Percentiles rank a stretch among this genome's conserved stretches.
These are phyloP conservation scores for Neodon shergylaensis DNA, from an alignment of 2,113 vertebrate genomes.

Conservation along the genomic window DNA sequence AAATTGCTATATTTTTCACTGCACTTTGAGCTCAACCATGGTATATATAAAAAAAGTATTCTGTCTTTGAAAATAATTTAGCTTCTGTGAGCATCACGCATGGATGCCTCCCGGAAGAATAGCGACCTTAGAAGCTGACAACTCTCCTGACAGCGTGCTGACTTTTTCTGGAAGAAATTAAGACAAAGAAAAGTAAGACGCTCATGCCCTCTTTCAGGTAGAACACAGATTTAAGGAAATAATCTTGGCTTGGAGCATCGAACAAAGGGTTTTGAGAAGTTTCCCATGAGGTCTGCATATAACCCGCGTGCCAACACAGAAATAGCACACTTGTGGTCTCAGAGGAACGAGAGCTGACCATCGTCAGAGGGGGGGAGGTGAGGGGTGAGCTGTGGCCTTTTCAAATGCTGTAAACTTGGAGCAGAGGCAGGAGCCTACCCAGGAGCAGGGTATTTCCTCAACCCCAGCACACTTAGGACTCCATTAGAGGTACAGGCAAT, in stretches of 20 bases:
- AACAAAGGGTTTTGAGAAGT: conserved; percentile 27
- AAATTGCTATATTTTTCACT: conserved; percentile 41
- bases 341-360: conserved; percentile 62
- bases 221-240: neutral
- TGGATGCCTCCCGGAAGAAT: conserved; percentile 44
- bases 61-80: conserved; percentile 66
- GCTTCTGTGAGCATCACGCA: conserved; percentile 51
- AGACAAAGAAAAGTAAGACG: neutral
- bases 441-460: neutral
- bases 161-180: conserved; percentile 41
- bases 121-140: conserved; percentile 47
- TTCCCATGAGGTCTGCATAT: conserved; percentile 40
- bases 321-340: conserved; percentile 46
- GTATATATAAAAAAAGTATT: conserved; percentile 35
- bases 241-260: neutral
- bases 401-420: neutral
- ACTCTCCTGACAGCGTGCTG: conserved; percentile 29
- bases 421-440: neutral
- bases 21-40: conserved; percentile 51
- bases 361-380: conserved; percentile 58
- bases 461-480: fast-evolving
- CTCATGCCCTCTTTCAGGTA: neutral
- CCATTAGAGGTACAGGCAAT: neutral
- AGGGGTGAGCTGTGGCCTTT: conserved; percentile 34
- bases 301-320: conserved; percentile 54